Evolutionary conservation across 2,797 vertebrate species (phyloP), one percentile per base, ranked within the genome.

Genomic region (Chelonia mydas): DNA sequence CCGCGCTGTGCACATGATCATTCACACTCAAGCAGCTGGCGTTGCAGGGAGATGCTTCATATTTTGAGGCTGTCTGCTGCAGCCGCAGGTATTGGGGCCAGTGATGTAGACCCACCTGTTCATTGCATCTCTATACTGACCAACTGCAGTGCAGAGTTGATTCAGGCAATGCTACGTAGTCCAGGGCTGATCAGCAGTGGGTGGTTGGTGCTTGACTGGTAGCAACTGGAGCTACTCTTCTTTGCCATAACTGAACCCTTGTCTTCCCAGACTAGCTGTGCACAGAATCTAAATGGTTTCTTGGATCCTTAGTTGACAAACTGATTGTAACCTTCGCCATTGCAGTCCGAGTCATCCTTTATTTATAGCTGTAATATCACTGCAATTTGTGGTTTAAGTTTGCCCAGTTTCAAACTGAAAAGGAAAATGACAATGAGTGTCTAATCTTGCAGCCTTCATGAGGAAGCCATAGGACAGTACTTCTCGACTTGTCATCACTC

Each of bases 391-490:
- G 41, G 54, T 87, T 93, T 74, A 83, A 55, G 93, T 92, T 96
- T 80, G 17, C 54, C 83, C 83, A 49, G 28, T 87, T 93, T 86
- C 68, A 82, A 79, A 81, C 47, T 74, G 25, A 81, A 96, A 88
- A 94, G 45, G 13, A 31, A 28, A 28, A 27, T 37, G 25, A 31
- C 13, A 47, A 15, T 45, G 0, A 74, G 28, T 90, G 94, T 93
- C 54, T 91, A 21, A 7, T 68, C 61, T 93, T 10, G 0, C 53
- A 88, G 65, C 33, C 28, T 8, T 89, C 90, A 87, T 78, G 47
- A 92, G 65, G 6, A 90, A 87, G 87, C n/a, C 92, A 47, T 90
- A 19, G 94, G 80, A 94, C 3, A 87, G 83, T 84, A 68, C 37
- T 54, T 88, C 19, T 27, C 31, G 45, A 3, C 23, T 59, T 91